Conservation (phyloP, 2,888 invertebrate genomes). For the Apamea crenata region DNA sequence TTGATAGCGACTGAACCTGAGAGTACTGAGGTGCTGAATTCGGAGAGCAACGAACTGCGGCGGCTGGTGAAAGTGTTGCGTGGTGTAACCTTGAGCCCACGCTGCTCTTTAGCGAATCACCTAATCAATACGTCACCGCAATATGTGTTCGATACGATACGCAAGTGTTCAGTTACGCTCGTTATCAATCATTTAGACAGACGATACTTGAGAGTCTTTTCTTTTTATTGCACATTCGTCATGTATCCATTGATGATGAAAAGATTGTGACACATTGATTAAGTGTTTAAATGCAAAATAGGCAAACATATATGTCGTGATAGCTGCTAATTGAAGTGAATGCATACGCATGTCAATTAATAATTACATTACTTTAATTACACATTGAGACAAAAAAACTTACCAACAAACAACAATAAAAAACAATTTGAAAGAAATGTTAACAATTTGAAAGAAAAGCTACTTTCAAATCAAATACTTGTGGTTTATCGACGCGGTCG, state of each 20-base stretch:
- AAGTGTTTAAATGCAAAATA: constrained; percentile 15
- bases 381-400: constrained; percentile 4
- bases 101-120: constrained; percentile 82
- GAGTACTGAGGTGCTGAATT: constrained; percentile 82
- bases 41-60: constrained; percentile 89
- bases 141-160: constrained; percentile 70
- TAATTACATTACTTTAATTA: not conserved
- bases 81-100: constrained; percentile 89
- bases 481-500: constrained; percentile 50
- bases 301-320: not conserved
- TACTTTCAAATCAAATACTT: constrained; percentile 59
- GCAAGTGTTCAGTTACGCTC: constrained; percentile 64
- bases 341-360: not conserved
- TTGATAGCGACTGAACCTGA: constrained; percentile 69
- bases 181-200: constrained; percentile 51
- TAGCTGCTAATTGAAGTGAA: constrained; percentile 8
- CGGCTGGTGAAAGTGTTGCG: constrained; percentile 86
- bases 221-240: constrained; percentile 39
- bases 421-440: not conserved
- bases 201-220: constrained; percentile 32
- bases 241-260: constrained; percentile 19
- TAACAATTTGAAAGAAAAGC: constrained; percentile 45
- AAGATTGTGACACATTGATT: constrained; percentile 17
- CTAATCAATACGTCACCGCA: constrained; percentile 85
- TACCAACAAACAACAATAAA: constrained; percentile 9